Conservation (phyloP, 2,797 vertebrate genomes). For the Amphiprion clarkii region DNA sequence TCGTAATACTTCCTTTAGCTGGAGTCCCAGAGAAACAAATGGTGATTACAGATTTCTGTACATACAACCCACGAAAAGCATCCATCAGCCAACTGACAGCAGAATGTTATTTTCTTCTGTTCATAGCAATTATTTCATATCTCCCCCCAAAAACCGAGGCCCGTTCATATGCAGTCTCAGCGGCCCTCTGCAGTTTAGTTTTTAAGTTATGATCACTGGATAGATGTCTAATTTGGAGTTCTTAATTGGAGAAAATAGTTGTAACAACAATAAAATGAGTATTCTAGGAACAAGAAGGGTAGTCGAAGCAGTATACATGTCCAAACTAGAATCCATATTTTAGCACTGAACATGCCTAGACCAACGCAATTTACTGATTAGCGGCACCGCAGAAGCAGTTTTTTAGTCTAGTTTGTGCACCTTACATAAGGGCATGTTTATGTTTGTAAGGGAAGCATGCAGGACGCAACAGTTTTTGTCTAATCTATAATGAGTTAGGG, state of each 20-base stretch:
- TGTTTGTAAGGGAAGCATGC: not conserved
- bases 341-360: not conserved
- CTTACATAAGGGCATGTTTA: not conserved
- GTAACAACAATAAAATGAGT: not conserved
- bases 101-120: not conserved
- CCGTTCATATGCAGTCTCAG: no score
- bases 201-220: no score
- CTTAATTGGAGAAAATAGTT: not conserved
- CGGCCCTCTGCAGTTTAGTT: no score
- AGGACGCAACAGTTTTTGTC: not conserved
- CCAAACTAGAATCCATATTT: no score
- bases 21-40: constrained; percentile 45
- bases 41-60: constrained; percentile 25
- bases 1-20: constrained; percentile 31
- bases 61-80: constrained; percentile 28
- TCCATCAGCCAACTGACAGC: constrained; percentile 9
- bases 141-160: no score
- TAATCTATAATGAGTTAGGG: not conserved
- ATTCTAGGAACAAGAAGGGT: no score
- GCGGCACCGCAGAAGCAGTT: not conserved
- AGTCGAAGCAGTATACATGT: no score
- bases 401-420: not conserved
- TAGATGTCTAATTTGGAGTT: no score
- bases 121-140: not conserved
- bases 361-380: not conserved